Base-by-base conservation (phyloP, 2,113 vertebrate species). In the Leiothrix lutea region DNA sequence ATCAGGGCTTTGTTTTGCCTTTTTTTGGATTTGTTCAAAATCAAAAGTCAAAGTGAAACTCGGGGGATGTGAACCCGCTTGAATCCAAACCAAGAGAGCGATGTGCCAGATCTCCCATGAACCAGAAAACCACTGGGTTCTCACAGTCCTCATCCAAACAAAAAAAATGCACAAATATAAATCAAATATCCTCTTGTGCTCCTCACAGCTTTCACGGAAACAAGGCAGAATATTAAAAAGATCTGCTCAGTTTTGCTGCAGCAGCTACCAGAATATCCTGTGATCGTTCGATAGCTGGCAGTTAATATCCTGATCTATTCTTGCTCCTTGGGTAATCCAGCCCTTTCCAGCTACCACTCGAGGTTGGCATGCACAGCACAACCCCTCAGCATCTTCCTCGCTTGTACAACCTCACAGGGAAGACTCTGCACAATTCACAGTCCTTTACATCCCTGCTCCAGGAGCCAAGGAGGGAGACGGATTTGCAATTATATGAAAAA, bases 281-380 rank as follows among this genome's bases (percentile, higher is more conserved):
- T n/a, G 95, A 95, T 96, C 72, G 4, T 79, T 90, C 42, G 90
- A 94, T 97, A 97, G 65, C 83, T 81, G 95, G 82, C 80, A 92
- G 92, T 93, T 96, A 94, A 96, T 93, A 95, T 92, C 95, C 93
- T 96, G 94, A 96, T 92, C 88, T 84, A 31, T 97, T 96, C 90
- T 94, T 80, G 90, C 35, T 42, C 60, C 72, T 88, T 7, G 19
- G 19, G 65, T 70, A 93, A 94, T 91, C 82, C 88, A 88, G 5
- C 33, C 75, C 72, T 88, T 96, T 81, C 90, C 77, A 78, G 67
- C 60, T 60, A n/a, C 22, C 48, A 26, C 86, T 86, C 5, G 3
- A 51, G 0, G 23, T 50, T 95, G 89, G 88, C 88, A 75, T 42
- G 82, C 82, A 74, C 72, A 75, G 53, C 82, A 45, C 2, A 90